Percentiles rank a stretch among this genome's conserved stretches.
Evolutionary conservation across 2,888 invertebrate species (phyloP).

Genomic region (Germaria angustata): DNA sequence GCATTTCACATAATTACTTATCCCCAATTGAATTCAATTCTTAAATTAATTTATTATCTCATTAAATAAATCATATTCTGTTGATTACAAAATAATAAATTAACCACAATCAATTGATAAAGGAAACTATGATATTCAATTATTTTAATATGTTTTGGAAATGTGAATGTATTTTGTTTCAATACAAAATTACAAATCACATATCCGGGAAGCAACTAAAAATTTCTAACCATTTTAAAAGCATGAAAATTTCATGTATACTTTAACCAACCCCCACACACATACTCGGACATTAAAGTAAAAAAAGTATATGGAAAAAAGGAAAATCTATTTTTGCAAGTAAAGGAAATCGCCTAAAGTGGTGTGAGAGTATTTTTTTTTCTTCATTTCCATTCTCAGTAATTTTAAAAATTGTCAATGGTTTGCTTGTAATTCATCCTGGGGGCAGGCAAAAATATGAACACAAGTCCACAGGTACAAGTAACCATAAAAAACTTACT

Average conservation of each 20-base stretch:
- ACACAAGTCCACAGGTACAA: too few species aligned
- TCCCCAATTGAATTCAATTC: neutral
- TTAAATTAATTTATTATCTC: neutral
- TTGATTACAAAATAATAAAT: neutral
- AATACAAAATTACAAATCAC: neutral
- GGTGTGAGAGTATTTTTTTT: too few species aligned
- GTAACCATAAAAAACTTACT: slow-evolving; percentile 63
- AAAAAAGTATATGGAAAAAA: neutral
- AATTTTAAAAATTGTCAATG: too few species aligned
- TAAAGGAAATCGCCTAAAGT: too few species aligned
- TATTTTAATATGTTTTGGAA: neutral
- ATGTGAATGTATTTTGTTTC: neutral
- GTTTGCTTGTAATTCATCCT: too few species aligned
- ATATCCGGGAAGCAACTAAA: neutral
- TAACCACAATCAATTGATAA: neutral
- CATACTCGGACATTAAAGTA: too few species aligned
- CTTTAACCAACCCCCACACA: too few species aligned
- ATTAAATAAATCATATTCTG: neutral
- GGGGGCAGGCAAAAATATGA: neutral
- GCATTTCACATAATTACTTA: neutral
- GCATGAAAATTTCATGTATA: neutral
- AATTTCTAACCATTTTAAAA: neutral
- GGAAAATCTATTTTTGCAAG: too few species aligned
- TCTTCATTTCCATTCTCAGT: too few species aligned
- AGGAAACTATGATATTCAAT: neutral